Conservation (phyloP, 2,113 vertebrate genomes). For the Lampris megalopsis region DNA sequence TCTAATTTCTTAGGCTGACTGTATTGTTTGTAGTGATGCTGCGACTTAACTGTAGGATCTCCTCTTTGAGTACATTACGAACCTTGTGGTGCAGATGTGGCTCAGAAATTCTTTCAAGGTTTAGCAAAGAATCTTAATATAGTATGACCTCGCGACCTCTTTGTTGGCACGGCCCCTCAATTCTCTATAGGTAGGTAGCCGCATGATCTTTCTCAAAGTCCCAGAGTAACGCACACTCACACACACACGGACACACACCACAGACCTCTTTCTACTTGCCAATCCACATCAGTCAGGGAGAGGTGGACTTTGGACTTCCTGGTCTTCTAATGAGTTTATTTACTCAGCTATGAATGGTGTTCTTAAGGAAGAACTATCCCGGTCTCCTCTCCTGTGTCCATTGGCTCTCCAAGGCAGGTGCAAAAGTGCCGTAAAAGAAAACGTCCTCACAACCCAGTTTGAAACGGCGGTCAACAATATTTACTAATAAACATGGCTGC, state of each 20-base stretch:
- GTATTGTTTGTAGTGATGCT: too few relatives aligned
- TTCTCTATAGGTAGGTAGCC: neutral
- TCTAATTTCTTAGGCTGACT: neutral
- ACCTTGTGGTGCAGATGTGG: too few relatives aligned
- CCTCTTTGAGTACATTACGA: too few relatives aligned
- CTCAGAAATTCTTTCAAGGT: too few relatives aligned
- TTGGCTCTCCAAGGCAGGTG: slow-evolving; percentile 35
- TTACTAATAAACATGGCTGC: neutral
- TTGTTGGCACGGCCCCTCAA: slow-evolving; percentile 5
- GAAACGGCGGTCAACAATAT: slow-evolving; percentile 17
- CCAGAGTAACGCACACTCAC: slow-evolving; percentile 7
- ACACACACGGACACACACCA: slow-evolving; percentile 12
- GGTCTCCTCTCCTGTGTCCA: slow-evolving; percentile 43
- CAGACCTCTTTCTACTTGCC: slow-evolving; percentile 1
- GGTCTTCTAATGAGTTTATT: slow-evolving; percentile 75
- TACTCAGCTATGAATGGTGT: slow-evolving; percentile 67
- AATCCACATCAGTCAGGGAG: slow-evolving; percentile 44
- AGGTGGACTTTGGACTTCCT: slow-evolving; percentile 71
- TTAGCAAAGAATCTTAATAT: too few relatives aligned
- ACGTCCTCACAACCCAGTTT: slow-evolving; percentile 18
- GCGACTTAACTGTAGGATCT: too few relatives aligned
- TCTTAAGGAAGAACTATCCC: slow-evolving; percentile 41
- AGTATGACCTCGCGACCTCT: neutral
- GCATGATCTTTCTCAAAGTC: slow-evolving; percentile 9
- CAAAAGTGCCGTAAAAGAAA: neutral